phyloP scores from a whole-genome alignment of 2,888 invertebrate species.

The Hedya salicella region DNA sequence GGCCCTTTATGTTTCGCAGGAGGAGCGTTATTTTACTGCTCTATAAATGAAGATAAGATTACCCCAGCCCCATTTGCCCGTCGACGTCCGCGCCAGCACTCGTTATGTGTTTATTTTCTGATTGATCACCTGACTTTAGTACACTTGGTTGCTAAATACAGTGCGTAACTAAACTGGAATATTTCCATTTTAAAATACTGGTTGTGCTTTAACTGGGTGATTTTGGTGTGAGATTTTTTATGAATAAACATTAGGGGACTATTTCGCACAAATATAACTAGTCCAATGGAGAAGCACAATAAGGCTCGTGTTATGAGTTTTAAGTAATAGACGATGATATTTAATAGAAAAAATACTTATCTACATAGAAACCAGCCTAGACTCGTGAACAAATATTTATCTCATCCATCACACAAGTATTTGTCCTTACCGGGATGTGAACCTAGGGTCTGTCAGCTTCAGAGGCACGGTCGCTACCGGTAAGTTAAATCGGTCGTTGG shows the following conservation, averaged over 20 bases:
- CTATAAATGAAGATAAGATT: conserved; percentile 81
- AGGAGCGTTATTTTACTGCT: conserved; percentile 75
- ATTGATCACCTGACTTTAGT: conserved; percentile 56
- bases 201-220: not conserved
- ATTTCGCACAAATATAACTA: too few species aligned
- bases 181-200: conserved; percentile 15
- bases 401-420: too few species aligned
- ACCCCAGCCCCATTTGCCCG: conserved; percentile 67
- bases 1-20: conserved; percentile 70
- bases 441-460: too few species aligned
- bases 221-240: conserved; percentile 1
- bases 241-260: not conserved
- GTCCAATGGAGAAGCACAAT: too few species aligned
- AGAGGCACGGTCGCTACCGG: too few species aligned
- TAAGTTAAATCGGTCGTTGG: too few species aligned
- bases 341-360: too few species aligned
- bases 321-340: too few species aligned
- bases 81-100: conserved; percentile 61
- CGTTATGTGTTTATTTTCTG: conserved; percentile 66
- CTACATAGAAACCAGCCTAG: too few species aligned
- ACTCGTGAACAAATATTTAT: too few species aligned
- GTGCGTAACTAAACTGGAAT: conserved; percentile 32
- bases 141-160: conserved; percentile 42
- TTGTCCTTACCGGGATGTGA: too few species aligned
- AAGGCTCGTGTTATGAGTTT: too few species aligned